Conservation (phyloP, 2,888 invertebrate genomes). For the Arge pagana region DNA sequence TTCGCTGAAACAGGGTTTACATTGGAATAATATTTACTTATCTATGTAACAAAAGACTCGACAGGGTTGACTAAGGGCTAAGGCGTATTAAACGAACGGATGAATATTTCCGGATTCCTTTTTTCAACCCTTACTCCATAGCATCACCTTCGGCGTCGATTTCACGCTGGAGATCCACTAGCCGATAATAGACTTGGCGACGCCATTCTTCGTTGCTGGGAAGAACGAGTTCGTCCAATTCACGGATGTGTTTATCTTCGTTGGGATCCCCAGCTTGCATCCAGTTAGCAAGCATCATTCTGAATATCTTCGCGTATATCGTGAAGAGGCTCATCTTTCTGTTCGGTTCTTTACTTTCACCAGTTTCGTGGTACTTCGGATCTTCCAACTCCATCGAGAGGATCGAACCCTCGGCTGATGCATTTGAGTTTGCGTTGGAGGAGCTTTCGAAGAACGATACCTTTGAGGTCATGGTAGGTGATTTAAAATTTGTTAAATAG, state of each 20-base stretch:
- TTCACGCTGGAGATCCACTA: conserved; percentile 69
- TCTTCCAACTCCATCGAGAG: conserved; percentile 9
- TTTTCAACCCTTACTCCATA: conserved; percentile 20
- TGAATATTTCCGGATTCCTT: too few species aligned
- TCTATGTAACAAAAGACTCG: too few species aligned
- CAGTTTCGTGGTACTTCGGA: not conserved
- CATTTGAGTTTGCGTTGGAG: conserved; percentile 6
- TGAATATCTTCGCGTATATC: conserved; percentile 69
- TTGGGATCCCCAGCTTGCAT: conserved; percentile 35
- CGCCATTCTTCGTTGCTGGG: conserved; percentile 74
- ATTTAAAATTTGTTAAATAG: too few species aligned
- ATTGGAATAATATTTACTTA: too few species aligned
- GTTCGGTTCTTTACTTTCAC: conserved; percentile 1
- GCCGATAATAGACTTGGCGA: conserved; percentile 69
- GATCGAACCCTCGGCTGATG: too few species aligned
- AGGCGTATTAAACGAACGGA: too few species aligned
- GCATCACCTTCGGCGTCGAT: conserved; percentile 50
- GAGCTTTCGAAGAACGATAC: conserved; percentile 16
- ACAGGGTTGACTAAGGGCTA: too few species aligned
- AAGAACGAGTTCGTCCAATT: conserved; percentile 65
- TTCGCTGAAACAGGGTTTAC: too few species aligned
- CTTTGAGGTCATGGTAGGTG: conserved; percentile 4
- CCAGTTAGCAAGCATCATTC: conserved; percentile 63
- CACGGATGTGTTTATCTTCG: conserved; percentile 44
- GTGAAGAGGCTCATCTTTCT: conserved; percentile 67